Conservation (phyloP, 2,113 vertebrate species). For the Coregonus clupeaformis region DNA sequence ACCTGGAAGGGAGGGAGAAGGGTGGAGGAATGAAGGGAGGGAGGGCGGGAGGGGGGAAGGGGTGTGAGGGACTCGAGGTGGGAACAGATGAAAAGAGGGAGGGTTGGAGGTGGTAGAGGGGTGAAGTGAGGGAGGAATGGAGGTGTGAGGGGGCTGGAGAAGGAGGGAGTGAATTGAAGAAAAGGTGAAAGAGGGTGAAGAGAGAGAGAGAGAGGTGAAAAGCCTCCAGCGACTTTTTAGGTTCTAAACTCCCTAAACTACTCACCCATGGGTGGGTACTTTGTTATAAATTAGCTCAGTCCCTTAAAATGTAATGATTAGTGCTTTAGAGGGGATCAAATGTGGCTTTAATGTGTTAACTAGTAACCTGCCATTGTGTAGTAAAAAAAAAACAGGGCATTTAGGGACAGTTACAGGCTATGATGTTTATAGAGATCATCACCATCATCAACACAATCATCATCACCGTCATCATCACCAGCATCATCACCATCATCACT, state of each 20-base stretch:
- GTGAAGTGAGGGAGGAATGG: too few relatives aligned
- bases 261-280: not conserved
- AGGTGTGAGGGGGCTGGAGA: not conserved
- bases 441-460: not conserved
- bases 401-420: not conserved
- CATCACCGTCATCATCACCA: not conserved
- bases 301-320: not conserved
- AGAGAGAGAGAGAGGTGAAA: not conserved
- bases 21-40: not conserved
- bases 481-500: not conserved
- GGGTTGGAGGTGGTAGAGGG: too few relatives aligned
- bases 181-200: too few relatives aligned
- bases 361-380: not conserved
- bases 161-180: not conserved
- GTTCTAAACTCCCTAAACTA: not conserved
- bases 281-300: not conserved
- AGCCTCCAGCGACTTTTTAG: not conserved
- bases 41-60: not conserved
- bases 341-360: not conserved
- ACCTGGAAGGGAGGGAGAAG: not conserved
- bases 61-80: not conserved
- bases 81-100: not conserved
- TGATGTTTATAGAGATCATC: not conserved
- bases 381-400: not conserved
- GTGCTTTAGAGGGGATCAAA: not conserved